Conservation (phyloP, 2,888 invertebrate genomes). For the Halocaridina rubra region DNA sequence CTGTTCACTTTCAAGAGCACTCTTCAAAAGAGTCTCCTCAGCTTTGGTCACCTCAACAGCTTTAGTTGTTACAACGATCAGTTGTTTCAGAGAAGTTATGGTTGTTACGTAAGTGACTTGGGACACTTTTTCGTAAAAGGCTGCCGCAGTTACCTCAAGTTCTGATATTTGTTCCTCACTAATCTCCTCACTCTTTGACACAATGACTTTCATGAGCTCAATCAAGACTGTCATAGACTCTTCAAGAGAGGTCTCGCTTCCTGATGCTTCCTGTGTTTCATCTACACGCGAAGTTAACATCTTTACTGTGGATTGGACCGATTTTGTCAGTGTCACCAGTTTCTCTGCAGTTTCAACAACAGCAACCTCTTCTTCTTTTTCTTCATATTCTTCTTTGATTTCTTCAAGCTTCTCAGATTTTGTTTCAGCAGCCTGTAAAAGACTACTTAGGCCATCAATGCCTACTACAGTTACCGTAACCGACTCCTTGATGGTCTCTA, state of each 20-base stretch:
- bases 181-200: background rate
- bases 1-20: background rate
- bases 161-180: background rate
- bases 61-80: background rate
- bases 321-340: background rate
- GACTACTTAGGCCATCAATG: background rate
- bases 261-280: background rate
- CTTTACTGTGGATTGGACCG: background rate
- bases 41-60: background rate
- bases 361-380: background rate
- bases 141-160: background rate
- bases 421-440: background rate
- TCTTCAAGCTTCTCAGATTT: background rate
- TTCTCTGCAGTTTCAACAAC: background rate
- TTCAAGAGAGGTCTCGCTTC: background rate
- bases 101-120: background rate
- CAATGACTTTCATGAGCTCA: background rate
- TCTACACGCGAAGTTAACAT: background rate
- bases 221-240: background rate
- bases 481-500: background rate
- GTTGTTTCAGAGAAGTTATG: background rate
- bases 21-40: background rate
- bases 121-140: background rate
- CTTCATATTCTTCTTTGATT: background rate
- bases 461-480: background rate